Base-by-base conservation (phyloP, 2,888 invertebrate genomes). In the Himalopsyche tibetana region DNA sequence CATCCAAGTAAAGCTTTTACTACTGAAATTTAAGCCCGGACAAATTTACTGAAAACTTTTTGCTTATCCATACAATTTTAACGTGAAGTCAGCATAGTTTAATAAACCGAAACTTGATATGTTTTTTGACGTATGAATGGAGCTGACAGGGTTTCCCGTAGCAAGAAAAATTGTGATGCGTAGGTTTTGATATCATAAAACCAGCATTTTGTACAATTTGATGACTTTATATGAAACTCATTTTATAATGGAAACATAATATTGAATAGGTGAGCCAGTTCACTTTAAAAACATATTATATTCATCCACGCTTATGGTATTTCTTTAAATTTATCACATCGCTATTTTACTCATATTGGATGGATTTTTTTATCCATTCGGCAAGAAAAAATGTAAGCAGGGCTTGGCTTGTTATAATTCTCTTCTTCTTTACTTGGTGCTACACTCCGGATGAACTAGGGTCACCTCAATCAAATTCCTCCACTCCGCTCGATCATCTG, bases 1-100 rank as follows among this genome's bases (percentile, higher is more conserved):
- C 85, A 85, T 85, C 82, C 84, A 63, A 51, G 51, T 55, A 85
- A 84, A 84, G 82, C 85, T 81, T 85, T 82, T 82, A 85, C 82
- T 74, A 74, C 74, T 38, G 74, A 74, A 74, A 74, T 74, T 74
- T 36, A 74, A 74, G 36, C 74, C 74, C 38, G 74, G 74, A 74
- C 74, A 74, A 74, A 74, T 74, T 74, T 36, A 74, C 74, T 36
- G 74, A 74, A 74, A 74, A 74, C 74, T 74, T 74, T 74, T 36
- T 74, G 74, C 74, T 11, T 74, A 74, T 36, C 74, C 74, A 74
- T 38, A 74, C 74, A 74, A 38, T 74, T 74, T 74, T 74, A 74
- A 74, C 74, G 74, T 36, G 36, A 74, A 74, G 19, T 74, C 74
- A 36, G 74, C 74, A 36, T 36, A 74, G 74, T 74, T 74, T 74